Conservation (phyloP, 1,140 invertebrate species). For the Neuroterus valhalla region DNA sequence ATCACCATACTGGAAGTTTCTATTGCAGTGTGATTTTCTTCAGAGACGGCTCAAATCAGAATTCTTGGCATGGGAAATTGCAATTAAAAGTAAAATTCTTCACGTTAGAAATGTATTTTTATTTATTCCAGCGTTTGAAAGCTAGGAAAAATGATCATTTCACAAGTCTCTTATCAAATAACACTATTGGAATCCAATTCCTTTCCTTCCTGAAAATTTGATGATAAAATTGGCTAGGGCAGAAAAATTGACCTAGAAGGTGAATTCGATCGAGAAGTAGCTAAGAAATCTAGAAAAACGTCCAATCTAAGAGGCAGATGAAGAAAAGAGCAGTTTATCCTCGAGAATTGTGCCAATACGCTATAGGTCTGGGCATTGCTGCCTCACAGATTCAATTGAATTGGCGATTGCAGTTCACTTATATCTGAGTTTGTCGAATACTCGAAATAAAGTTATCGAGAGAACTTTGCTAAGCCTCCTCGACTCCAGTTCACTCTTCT, state of each 20-base stretch:
- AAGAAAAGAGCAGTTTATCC: constrained; percentile 43
- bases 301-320: constrained; percentile 43
- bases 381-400: constrained; percentile 54
- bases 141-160: too few relatives aligned
- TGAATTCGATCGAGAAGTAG: constrained; percentile 6
- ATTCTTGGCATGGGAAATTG: too few relatives aligned
- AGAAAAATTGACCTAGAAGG: constrained; percentile 4
- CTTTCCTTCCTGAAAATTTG: too few relatives aligned
- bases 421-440: constrained; percentile 55
- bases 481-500: constrained; percentile 7
- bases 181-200: too few relatives aligned
- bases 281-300: constrained; percentile 29
- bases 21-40: too few relatives aligned
- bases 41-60: too few relatives aligned
- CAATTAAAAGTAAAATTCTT: too few relatives aligned
- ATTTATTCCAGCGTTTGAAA: too few relatives aligned
- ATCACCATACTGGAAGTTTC: too few relatives aligned
- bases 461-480: constrained; percentile 44
- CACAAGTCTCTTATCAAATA: too few relatives aligned
- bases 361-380: constrained; percentile 43
- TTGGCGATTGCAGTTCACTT: constrained; percentile 57
- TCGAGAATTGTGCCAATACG: constrained; percentile 37
- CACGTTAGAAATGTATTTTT: too few relatives aligned
- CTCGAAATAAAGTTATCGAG: constrained; percentile 59
- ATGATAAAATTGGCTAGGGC: constrained; percentile 23